phyloP scores from a whole-genome alignment of 2,113 vertebrate species.

The Talpa occidentalis region DNA sequence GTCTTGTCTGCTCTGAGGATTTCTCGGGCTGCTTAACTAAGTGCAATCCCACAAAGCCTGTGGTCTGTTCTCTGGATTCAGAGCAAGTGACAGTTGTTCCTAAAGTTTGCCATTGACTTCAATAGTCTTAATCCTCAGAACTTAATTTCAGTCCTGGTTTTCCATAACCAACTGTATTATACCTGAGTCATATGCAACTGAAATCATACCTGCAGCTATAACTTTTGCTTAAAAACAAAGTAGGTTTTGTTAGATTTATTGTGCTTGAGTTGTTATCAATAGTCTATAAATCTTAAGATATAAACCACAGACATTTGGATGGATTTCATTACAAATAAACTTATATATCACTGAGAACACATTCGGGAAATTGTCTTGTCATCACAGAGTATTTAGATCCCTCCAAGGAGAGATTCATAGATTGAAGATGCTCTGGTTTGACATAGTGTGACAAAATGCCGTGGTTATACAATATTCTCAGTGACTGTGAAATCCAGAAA shows the following conservation, averaged over 20 bases:
- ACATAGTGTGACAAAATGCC: not conserved
- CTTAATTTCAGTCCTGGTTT: not conserved
- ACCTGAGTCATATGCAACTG: not conserved
- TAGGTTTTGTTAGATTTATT: not conserved
- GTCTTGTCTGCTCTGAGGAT: not conserved
- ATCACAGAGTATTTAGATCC: not conserved
- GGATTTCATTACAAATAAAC: not conserved
- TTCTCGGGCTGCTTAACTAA: not conserved
- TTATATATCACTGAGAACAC: slow-evolving; percentile 5
- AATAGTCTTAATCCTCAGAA: not conserved
- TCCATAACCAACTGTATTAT: not conserved
- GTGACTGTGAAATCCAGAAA: not conserved
- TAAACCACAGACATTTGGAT: not conserved
- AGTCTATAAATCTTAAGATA: not conserved
- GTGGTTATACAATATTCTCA: not conserved
- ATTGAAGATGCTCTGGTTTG: not conserved
- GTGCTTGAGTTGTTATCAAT: not conserved
- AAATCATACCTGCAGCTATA: not conserved
- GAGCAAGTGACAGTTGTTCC: not conserved
- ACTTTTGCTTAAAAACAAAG: not conserved
- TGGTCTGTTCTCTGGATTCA: not conserved
- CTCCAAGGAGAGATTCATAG: not conserved
- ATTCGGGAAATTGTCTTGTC: not conserved
- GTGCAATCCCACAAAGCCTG: not conserved
- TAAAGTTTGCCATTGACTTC: not conserved